Conservation (phyloP, 2,797 vertebrate species). For the Leucoraja ocellata region DNA sequence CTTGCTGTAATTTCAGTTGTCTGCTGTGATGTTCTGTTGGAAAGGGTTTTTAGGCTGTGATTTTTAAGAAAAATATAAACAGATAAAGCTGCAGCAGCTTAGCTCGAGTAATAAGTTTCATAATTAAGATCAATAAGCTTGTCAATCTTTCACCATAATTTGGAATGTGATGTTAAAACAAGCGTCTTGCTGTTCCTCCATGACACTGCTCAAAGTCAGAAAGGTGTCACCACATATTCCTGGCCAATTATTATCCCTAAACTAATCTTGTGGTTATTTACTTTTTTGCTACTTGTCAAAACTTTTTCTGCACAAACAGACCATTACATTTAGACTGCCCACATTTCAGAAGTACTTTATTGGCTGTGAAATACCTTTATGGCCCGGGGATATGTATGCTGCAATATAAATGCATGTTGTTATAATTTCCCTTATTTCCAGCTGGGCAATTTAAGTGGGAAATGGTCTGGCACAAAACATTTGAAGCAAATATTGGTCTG, state of each 20-base stretch:
- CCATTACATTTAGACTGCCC: not conserved
- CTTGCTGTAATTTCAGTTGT: not conserved
- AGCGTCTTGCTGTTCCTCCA: not conserved
- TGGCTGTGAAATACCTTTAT: not conserved
- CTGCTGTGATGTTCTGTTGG: not conserved
- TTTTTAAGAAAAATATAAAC: not conserved
- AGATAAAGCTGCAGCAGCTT: not conserved
- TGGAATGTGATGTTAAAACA: not conserved
- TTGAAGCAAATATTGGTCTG: not conserved
- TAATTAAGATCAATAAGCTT: not conserved
- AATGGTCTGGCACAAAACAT: not conserved
- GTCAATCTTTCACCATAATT: not conserved
- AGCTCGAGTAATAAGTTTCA: not conserved
- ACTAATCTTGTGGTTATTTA: not conserved
- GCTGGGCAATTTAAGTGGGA: not conserved
- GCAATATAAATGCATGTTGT: not conserved
- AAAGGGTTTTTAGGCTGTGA: not conserved
- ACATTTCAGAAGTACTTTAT: not conserved
- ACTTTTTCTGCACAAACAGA: not conserved
- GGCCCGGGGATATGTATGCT: not conserved
- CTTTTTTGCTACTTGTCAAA: not conserved
- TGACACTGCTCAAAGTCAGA: not conserved
- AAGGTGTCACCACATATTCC: not conserved
- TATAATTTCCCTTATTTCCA: constrained; percentile 3
- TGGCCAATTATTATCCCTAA: not conserved